Conservation (phyloP, 2,113 vertebrate genomes). For the Ptyas mucosa region DNA sequence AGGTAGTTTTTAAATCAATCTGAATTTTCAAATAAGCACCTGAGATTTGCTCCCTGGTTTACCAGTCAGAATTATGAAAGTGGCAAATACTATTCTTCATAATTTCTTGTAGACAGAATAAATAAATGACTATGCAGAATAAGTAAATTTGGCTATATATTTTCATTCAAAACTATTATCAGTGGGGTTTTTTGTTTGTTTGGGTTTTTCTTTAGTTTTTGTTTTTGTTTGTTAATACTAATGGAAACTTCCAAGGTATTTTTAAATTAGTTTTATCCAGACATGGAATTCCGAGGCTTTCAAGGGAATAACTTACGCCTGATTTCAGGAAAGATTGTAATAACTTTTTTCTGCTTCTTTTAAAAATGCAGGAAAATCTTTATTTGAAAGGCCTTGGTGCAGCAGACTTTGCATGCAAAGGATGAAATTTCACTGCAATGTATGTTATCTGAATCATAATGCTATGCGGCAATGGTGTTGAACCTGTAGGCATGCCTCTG, state of each 20-base stretch:
- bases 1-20: background rate
- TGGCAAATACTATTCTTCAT: background rate
- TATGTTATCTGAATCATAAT: background rate
- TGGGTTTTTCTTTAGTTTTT: background rate
- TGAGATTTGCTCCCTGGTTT: background rate
- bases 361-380: background rate
- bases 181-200: background rate
- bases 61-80: background rate
- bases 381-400: background rate
- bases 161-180: background rate
- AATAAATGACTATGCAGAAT: background rate
- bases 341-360: background rate
- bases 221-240: background rate
- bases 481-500: background rate
- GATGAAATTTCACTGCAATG: background rate
- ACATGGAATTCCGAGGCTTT: background rate
- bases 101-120: background rate
- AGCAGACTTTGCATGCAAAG: background rate
- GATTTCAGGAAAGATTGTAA: background rate
- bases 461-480: background rate
- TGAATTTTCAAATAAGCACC: background rate
- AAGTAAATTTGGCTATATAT: background rate
- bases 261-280: background rate
- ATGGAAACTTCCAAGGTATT: background rate
- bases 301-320: background rate